Percentiles rank a stretch among this genome's conserved stretches.
Conservation (phyloP, 2,888 invertebrate genomes). For the Cephus pygmeus region DNA sequence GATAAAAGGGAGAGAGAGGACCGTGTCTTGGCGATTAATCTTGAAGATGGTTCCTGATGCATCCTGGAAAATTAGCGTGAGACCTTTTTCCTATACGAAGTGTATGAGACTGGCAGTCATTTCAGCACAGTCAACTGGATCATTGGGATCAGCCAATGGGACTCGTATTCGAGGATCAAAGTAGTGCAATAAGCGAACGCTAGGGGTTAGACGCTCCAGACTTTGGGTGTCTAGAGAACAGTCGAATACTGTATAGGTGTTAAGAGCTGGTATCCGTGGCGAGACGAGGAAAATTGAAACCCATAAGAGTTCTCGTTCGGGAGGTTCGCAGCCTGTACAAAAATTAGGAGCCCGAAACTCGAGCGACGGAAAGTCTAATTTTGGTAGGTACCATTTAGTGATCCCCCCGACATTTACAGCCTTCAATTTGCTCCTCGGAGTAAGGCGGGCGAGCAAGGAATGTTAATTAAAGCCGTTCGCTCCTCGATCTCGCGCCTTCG, state of each 20-base stretch:
- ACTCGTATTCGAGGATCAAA: neutral
- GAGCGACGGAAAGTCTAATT: slow-evolving; percentile 43
- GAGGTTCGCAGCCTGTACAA: slow-evolving; percentile 14
- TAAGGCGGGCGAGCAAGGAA: slow-evolving; percentile 56
- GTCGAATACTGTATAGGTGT: neutral
- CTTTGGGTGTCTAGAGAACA: neutral
- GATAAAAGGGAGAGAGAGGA: neutral
- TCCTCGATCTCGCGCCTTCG: slow-evolving; percentile 63
- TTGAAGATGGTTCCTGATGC: neutral
- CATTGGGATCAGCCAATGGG: neutral
- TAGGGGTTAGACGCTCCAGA: neutral
- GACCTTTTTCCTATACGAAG: neutral
- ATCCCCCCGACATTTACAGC: slow-evolving; percentile 60
- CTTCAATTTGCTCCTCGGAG: slow-evolving; percentile 58
- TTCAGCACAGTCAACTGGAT: neutral
- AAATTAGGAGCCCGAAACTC: slow-evolving; percentile 30
- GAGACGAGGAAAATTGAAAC: slow-evolving; percentile 26
- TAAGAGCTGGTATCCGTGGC: neutral
- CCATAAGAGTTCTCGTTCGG: slow-evolving; percentile 16
- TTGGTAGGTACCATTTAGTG: slow-evolving; percentile 34
- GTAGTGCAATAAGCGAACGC: neutral
- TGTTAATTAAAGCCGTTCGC: slow-evolving; percentile 66
- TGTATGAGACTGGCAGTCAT: slow-evolving; percentile 1
- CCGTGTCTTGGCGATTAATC: neutral
- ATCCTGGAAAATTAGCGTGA: neutral